phyloP scores from a whole-genome alignment of 2,797 vertebrate genomes.

The Meda fulgida region DNA sequence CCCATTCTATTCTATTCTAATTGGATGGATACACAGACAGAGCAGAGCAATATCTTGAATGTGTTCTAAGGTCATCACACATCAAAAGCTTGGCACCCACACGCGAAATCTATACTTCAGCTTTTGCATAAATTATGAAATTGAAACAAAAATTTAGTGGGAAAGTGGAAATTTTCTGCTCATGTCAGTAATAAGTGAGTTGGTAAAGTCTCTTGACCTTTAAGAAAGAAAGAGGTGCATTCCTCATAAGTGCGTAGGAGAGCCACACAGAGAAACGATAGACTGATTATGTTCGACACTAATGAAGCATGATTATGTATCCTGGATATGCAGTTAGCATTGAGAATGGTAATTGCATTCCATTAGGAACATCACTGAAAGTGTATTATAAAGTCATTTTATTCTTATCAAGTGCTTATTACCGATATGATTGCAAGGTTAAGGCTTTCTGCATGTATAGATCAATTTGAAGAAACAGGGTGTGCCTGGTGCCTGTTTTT shows the following conservation, averaged over 20 bases:
- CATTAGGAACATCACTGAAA: constrained; percentile 22
- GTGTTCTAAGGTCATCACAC: neutral
- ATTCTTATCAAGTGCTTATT: constrained; percentile 1
- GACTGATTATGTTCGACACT: constrained; percentile 34
- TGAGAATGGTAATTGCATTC: constrained; percentile 26
- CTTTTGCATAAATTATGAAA: constrained; percentile 38
- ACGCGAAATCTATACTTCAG: neutral
- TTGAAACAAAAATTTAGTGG: constrained; percentile 41
- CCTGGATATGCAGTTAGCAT: constrained; percentile 21
- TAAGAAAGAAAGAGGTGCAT: constrained; percentile 45
- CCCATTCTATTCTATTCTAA: neutral
- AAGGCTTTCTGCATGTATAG: neutral
- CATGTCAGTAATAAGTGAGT: constrained; percentile 18
- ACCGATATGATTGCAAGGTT: neutral
- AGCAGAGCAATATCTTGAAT: constrained; percentile 18
- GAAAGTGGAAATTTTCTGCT: constrained; percentile 36
- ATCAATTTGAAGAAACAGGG: neutral
- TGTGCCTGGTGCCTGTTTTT: neutral
- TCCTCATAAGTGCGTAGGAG: constrained; percentile 40
- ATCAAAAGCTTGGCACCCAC: constrained; percentile 23
- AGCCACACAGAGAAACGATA: constrained; percentile 34
- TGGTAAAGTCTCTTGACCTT: constrained; percentile 57
- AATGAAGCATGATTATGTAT: constrained; percentile 40
- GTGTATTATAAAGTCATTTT: neutral
- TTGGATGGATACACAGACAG: neutral